Evolutionary conservation across 2,113 vertebrate species (phyloP).

Genomic region (Psilopsiagon aurifrons): DNA sequence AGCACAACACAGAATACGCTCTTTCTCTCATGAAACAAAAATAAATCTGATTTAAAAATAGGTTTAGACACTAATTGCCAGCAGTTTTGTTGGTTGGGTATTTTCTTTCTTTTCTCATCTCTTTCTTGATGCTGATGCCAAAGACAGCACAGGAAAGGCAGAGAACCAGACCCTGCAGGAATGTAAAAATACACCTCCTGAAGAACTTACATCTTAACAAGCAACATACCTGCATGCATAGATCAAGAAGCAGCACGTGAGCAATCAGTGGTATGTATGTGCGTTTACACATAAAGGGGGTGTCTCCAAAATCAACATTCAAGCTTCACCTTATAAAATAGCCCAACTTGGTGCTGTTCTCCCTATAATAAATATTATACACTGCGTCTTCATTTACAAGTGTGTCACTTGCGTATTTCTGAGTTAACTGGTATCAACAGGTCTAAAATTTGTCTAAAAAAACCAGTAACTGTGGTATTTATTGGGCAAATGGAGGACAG

Average conservation of each 20-base stretch:
- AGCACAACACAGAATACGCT: neutral
- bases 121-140: constrained; percentile 32
- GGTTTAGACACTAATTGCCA: neutral
- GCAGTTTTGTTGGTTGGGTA: neutral
- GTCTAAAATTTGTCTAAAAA: neutral
- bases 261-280: neutral
- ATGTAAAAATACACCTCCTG: constrained; percentile 27
- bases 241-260: neutral
- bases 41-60: constrained; percentile 27
- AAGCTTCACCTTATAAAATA: constrained; percentile 11
- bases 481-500: neutral
- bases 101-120: neutral
- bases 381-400: neutral
- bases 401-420: neutral
- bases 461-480: neutral
- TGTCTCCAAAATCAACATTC: constrained; percentile 44
- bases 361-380: neutral
- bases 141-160: constrained; percentile 49
- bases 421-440: constrained; percentile 1
- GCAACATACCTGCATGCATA: neutral
- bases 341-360: neutral
- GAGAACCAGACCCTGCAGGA: constrained; percentile 19
- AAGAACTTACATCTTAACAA: neutral
- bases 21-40: constrained; percentile 1
- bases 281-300: neutral